These are phyloP conservation scores for Gymnobelideus leadbeateri DNA, from an alignment of 2,113 vertebrate species.

Conservation along the genomic window DNA sequence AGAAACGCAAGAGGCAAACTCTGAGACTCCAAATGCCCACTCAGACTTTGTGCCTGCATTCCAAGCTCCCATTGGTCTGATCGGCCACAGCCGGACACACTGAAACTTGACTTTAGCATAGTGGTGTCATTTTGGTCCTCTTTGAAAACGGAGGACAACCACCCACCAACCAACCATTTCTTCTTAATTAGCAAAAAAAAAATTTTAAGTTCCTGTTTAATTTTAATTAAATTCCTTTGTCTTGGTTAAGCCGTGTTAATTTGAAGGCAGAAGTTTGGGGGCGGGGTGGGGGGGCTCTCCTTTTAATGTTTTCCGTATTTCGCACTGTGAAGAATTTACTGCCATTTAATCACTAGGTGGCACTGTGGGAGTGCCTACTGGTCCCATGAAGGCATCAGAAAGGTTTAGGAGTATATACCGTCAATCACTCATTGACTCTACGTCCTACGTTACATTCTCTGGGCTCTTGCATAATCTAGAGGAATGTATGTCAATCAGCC, in stretches of 20 bases:
- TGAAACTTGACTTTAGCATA: too few relatives aligned
- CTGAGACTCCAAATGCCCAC: too few relatives aligned
- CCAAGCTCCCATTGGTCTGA: too few relatives aligned
- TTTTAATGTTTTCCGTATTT: constrained; percentile 42
- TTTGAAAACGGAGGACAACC: too few relatives aligned
- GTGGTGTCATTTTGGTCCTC: too few relatives aligned
- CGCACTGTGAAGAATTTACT: neutral
- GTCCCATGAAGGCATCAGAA: neutral
- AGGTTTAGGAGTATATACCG: neutral
- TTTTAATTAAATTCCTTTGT: neutral
- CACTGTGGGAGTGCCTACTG: neutral
- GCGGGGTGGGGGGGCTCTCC: neutral
- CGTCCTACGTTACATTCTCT: neutral
- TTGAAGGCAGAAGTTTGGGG: neutral
- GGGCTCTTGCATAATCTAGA: neutral
- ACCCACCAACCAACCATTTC: neutral
- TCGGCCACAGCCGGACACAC: too few relatives aligned
- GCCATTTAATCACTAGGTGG: neutral
- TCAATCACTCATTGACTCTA: neutral
- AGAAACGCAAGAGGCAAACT: too few relatives aligned
- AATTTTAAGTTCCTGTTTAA: neutral
- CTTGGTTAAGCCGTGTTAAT: neutral
- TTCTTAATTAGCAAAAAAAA: neutral
- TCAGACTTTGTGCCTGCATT: too few relatives aligned
- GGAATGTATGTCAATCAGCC: neutral